A percentile compares a stretch with the other conserved stretches of the same genome.
phyloP scores from a whole-genome alignment of 2,888 invertebrate species.

The Pachliopta kotzebuea region DNA sequence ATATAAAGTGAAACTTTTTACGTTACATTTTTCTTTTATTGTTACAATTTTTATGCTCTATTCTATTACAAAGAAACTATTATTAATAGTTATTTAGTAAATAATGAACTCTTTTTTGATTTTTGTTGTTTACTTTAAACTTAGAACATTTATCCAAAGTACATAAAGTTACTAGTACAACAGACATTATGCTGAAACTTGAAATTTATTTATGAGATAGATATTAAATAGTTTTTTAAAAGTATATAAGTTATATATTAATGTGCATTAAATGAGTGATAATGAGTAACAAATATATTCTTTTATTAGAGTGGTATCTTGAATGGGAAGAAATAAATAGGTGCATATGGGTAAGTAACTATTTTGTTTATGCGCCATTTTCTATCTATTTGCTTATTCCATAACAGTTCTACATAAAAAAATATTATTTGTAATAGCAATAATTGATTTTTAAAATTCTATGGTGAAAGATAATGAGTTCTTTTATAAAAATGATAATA shows the following conservation, averaged over 20 bases:
- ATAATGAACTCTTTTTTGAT: neutral
- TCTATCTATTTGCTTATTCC: no score
- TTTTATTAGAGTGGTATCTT: slow-evolving; percentile 65
- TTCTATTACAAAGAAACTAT: neutral
- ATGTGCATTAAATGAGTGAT: neutral
- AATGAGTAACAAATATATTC: slow-evolving; percentile 47
- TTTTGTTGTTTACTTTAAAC: slow-evolving; percentile 1
- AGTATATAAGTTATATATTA: no score
- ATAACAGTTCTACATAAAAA: no score
- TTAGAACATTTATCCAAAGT: slow-evolving; percentile 10
- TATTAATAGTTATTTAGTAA: neutral
- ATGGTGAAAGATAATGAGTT: no score
- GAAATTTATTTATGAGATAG: neutral
- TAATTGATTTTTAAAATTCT: no score
- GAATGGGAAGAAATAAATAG: slow-evolving; percentile 66
- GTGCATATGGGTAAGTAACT: slow-evolving; percentile 63
- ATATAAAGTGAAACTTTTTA: no score
- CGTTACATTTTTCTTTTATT: neutral
- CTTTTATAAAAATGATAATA: no score
- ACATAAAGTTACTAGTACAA: neutral
- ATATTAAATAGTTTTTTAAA: no score
- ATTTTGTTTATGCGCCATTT: neutral
- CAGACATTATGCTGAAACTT: neutral
- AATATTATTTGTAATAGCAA: no score
- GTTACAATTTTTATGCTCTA: neutral